Base-by-base conservation (phyloP, 2,888 invertebrate species). In the Polydesmus complanatus region DNA sequence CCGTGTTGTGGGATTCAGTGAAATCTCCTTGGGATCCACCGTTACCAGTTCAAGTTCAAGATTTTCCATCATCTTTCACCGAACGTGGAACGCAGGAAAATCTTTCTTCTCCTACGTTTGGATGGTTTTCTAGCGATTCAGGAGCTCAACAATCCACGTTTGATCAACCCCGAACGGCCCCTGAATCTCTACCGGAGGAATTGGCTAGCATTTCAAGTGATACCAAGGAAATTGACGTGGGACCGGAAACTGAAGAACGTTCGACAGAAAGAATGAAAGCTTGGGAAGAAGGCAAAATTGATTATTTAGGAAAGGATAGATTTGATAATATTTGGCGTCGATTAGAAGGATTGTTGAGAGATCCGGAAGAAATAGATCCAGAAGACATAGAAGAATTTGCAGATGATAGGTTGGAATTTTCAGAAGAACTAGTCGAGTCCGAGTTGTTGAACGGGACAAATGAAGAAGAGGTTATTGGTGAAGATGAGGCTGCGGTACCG, bases 201-300 rank as follows among this genome's bases (percentile, higher is more conserved):
- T n/a, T 21, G n/a, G n/a, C n/a, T n/a, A 37, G 14, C 37, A 37
- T 14, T 37, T 37, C 37, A 8, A 19, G 5, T 3, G 23, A 22
- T 22, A 8, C 14, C n/a, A 11, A 23, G 14, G 47, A 57, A 11
- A 49, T 52, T 3, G 18, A 19, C 2, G 27, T 23, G 2, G 37
- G 22, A 27, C 5, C 53, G 19, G 55, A 51, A 61, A 26, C 51
- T 27, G 58, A 58, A 58, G 51, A 51, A 21, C 3, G 19, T 8
- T 37, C 37, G 5, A 14, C 37, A 25, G 47, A 27, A 21, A 81
- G 90, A 67, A 84, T 88, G 66, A 86, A 88, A 27, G 85, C 87
- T 67, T 92, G 92, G 92, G 92, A 92, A 78, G 85, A 87, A 58
- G 98, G 98, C 59, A 86, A 90, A 71, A 88, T 95, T 63, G 98